These are phyloP conservation scores for Chunga burmeisteri DNA, from an alignment of 2,113 vertebrate species.

Conservation along the genomic window DNA sequence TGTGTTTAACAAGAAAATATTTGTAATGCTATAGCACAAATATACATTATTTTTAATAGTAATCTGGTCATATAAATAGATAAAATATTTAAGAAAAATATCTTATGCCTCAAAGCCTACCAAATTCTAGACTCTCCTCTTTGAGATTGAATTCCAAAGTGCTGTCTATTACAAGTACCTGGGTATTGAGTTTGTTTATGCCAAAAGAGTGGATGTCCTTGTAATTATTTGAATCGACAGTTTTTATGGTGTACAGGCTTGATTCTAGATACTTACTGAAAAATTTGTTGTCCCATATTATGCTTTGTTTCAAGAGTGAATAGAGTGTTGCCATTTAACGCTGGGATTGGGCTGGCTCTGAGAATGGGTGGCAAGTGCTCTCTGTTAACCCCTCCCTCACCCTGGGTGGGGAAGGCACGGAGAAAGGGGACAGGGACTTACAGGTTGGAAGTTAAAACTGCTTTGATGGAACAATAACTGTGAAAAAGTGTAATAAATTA, in stretches of 20 bases:
- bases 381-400: no score
- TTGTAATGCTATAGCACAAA: not conserved
- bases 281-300: not conserved
- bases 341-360: no score
- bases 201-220: not conserved
- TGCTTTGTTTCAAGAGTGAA: not conserved
- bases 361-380: no score
- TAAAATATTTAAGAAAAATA: not conserved
- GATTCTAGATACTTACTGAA: not conserved
- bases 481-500: no score
- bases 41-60: not conserved
- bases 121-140: not conserved
- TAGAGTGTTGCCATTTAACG: no score
- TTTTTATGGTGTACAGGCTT: not conserved
- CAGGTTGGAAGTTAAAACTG: no score
- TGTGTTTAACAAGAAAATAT: not conserved
- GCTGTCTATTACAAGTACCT: not conserved
- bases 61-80: not conserved
- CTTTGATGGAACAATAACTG: no score
- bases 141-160: not conserved
- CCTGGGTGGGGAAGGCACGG: no score
- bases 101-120: not conserved
- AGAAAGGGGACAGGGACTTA: no score
- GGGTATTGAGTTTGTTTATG: not conserved
- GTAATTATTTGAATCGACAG: not conserved